Base-by-base conservation (phyloP, 2,888 invertebrate species). In the Lasius fuliginosus region DNA sequence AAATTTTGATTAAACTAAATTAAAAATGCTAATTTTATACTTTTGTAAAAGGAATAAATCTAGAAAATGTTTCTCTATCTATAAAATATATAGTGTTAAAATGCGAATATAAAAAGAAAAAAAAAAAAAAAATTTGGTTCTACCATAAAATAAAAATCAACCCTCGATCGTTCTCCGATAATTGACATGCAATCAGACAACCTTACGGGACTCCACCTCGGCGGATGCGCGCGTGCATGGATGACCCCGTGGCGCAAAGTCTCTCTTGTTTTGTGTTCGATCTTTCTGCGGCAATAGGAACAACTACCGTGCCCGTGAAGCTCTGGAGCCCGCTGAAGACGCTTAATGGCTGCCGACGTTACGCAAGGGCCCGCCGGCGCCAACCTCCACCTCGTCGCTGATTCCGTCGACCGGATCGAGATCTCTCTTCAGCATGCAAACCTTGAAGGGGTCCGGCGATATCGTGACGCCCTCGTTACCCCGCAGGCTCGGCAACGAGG, bases 401-500 rank as follows among this genome's bases (percentile, higher is more conserved):
- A 36, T 5, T 5, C 83, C 46, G 53, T 75, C 81, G 71, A 82
- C 42, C 11, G 81, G 27, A 0, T 94, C 92, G 64, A 91, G 81
- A 36, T 89, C 89, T 75, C 94, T 91, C 87, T 92, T 90, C 86
- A 96, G 95, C 83, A 97, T 96, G 91, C 96, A 96, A 23, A 98
- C 97, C 93, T 97, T 96, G 95, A 98, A 98, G 1, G 97, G 96
- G 92, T 97, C 96, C 0, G 98, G 98, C 27, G 97, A 97, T 73
- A 98, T 97, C n/a, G 98, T 98, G 74, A 98, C 97, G 6, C 98
- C 98, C 40, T 97, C 97, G 86, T 97, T 97, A 53, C 98, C 98
- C 90, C 97, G 97, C 77, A 98, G 95, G 83, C 97, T 97, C 0
- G 98, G 98, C 87, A 97, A 95, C 0, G 96, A 96, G 71, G 96